phyloP scores from a whole-genome alignment of 1,140 invertebrate genomes.

The Nasonia longicornis region DNA sequence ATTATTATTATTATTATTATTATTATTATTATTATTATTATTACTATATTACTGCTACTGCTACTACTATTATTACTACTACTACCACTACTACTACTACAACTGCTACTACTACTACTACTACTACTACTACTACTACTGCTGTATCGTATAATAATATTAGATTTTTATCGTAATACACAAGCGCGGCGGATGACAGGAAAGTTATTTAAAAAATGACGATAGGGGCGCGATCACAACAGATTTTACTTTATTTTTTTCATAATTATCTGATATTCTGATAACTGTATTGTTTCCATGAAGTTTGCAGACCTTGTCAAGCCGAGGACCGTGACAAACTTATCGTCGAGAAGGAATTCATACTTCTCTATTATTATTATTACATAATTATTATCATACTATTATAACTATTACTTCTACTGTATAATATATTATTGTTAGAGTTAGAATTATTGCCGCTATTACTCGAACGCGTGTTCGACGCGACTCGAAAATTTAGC shows the following conservation, averaged over 20 bases:
- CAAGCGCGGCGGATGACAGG: neutral
- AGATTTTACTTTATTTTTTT: neutral
- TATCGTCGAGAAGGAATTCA: constrained; percentile 29
- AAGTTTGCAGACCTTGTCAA: constrained; percentile 16
- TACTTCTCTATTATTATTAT: constrained; percentile 19
- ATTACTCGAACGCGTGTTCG: neutral
- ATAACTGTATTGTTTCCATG: neutral
- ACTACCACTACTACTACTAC: neutral
- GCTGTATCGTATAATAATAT: neutral
- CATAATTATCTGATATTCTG: neutral
- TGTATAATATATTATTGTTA: constrained; percentile 21
- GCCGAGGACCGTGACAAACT: constrained; percentile 31
- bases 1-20: constrained; percentile 33
- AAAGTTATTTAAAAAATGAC: neutral
- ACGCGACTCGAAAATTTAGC: constrained; percentile 22
- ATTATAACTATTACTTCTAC: constrained; percentile 24
- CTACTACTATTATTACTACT: constrained; percentile 1
- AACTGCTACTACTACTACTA: neutral
- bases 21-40: constrained; percentile 4
- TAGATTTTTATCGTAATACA: neutral
- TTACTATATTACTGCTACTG: neutral
- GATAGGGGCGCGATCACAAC: neutral
- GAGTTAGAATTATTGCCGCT: constrained; percentile 28
- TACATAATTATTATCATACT: constrained; percentile 8
- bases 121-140: neutral